Evolutionary conservation across 1,140 invertebrate genomes (phyloP), one percentile per base, ranked within the genome.

Genomic region (Ceratoteleas bidentatus): DNA sequence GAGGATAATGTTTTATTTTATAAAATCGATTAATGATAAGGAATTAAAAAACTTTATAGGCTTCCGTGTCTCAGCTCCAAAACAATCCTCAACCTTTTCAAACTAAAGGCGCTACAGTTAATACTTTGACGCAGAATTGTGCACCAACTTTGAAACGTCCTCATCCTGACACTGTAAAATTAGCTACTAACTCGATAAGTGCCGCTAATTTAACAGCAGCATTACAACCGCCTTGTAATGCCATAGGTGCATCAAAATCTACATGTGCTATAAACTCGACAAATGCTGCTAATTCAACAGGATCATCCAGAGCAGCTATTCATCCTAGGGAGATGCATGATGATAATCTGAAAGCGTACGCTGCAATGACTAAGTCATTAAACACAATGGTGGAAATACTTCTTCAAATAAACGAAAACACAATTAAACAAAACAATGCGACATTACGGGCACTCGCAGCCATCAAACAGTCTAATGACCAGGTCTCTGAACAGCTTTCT

Each of bases 361-460:
- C 7, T 49, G 14, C 47, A 15, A 49, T 49, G 47, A 49, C 14
- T 15, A 49, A 49, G 47, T 49, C 47, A 49, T 15, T 49, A 9
- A 16, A 49, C 15, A 49, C 47, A 15, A 15, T 49, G 13, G 47
- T 49, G 9, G 47, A 49, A 15, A 15, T 49, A 14, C 47, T 49
- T 49, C 10, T 49, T 7, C 47, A 49, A 15, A 6, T 49, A 16
- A 49, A 49, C 16, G 47, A 49, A 15, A 49, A 49, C 9, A 6
- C 13, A 9, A 16, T 49, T 6, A 49, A 49, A 9, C 47, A 49
- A 49, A 14, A 14, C 47, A 49, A 14, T 14, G 47, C n/a, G 3
- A 49, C 47, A 9, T 15, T 49, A 15, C 3, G 14, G 3, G 14
- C 14, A 6, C 16, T 49, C 6, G 2, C 7, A 2, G 4, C 47